These are phyloP conservation scores for Passer domesticus DNA, from an alignment of 2,113 vertebrate genomes.

Conservation along the genomic window DNA sequence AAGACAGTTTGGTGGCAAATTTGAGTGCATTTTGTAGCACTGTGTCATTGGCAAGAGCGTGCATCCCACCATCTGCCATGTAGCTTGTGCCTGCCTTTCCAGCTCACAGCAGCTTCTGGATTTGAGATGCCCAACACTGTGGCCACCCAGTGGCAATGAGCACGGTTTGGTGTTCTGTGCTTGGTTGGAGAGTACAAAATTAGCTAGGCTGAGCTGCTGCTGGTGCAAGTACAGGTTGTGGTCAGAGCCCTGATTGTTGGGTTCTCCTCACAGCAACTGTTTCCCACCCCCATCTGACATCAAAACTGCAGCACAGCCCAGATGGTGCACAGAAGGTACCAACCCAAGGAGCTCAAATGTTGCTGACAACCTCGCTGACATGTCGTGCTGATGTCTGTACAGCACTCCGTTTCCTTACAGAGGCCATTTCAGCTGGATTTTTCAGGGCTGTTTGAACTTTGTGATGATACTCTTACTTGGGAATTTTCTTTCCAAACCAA, in stretches of 20 bases:
- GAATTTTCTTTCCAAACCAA: background rate
- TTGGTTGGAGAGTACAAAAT: background rate
- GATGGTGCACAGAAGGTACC: conserved; percentile 38
- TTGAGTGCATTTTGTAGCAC: background rate
- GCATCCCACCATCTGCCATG: background rate
- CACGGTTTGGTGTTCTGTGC: background rate
- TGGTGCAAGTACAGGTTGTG: background rate
- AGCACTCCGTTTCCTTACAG: background rate
- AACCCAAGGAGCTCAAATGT: background rate
- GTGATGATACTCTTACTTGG: background rate
- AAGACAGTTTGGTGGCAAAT: background rate
- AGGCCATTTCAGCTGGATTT: conserved; percentile 26
- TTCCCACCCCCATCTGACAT: background rate
- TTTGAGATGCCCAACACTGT: background rate
- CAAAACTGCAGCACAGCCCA: background rate
- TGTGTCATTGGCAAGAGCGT: background rate
- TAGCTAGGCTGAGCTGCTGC: background rate
- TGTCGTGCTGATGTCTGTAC: background rate
- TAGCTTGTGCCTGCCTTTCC: background rate
- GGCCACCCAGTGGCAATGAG: background rate
- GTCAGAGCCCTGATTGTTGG: background rate
- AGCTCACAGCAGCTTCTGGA: conserved; percentile 2
- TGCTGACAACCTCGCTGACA: conserved; percentile 9
- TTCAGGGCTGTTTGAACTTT: background rate
- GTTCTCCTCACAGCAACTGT: background rate